Base-by-base conservation (phyloP, 2,888 invertebrate genomes). In the Synergus umbraculus region DNA sequence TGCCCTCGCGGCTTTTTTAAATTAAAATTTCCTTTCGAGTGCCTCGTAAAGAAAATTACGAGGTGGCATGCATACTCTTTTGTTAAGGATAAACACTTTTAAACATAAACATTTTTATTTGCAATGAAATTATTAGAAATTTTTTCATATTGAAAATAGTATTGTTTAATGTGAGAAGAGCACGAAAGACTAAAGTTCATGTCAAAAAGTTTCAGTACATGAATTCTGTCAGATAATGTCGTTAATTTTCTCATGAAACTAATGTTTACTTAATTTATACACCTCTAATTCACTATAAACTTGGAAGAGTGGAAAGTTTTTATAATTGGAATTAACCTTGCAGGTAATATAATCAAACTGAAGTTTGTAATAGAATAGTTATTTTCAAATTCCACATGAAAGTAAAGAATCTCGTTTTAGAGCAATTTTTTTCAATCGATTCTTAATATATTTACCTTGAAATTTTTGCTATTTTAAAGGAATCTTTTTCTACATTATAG, bases 1-100 rank as follows among this genome's bases (percentile, higher is more conserved):
- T 46, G 46, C 22, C 18, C 22, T 67, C 67, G 10, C 13, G 44
- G 18, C 46, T 67, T 67, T 46, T 67, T 67, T 63, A 58, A 63
- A 63, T 63, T 63, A 63, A 63, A 63, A 63, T 63, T 63, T 63
- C 13, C 29, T 29, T 29, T 29, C 22, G 13, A 29, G 13, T 63
- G 29, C 10, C 29, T 29, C 63, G 63, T 63, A 29, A 63, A 29
- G 5, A 29, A 63, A 29, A 9, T 63, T 63, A 63, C 13, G 63
- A 63, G 12, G 7, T 63, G 29, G 29, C 10, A 4, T 29, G 5
- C 12, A 10, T 7, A 29, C 1, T 37, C 29, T 63, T 60, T 63
- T 63, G 63, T 60, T 22, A 29, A 63, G 13, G 13, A 29, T 29
- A 63, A 29, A 29, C 63, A 63, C 29, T 29, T 29, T 29, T 29